Conservation (phyloP, 2,113 vertebrate genomes). For the Ursus arctos region DNA sequence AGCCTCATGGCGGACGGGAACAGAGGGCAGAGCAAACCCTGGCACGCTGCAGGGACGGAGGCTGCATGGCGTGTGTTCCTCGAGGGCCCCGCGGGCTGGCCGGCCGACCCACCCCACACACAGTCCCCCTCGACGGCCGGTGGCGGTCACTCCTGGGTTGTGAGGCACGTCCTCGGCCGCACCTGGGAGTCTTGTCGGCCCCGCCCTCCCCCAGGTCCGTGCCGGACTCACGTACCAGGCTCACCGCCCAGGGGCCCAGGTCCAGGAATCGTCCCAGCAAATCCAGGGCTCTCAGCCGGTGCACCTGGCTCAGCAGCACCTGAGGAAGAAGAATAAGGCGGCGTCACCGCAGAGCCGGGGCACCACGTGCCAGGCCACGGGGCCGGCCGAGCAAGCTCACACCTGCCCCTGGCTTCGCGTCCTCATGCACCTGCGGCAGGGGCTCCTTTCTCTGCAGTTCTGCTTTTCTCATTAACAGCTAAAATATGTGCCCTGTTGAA, state of each 20-base stretch:
- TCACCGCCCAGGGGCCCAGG: conserved; percentile 98
- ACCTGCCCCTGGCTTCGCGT: fast-evolving
- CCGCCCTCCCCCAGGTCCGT: fast-evolving
- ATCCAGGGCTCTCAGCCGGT: conserved; percentile 96
- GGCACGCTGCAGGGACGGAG: fast-evolving
- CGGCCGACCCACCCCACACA: neutral
- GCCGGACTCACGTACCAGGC: conserved; percentile 91
- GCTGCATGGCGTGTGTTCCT: too few species aligned
- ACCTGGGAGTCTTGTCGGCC: neutral
- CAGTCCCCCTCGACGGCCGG: neutral
- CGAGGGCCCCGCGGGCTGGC: neutral
- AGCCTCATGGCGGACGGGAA: neutral
- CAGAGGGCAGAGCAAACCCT: neutral
- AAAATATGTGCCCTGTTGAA: fast-evolving
- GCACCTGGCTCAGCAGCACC: conserved; percentile 99
- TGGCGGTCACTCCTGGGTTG: fast-evolving
- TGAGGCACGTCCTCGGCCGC: neutral
- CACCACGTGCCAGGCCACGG: neutral
- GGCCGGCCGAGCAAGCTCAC: fast-evolving
- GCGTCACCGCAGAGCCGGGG: neutral
- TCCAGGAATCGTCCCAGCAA: conserved; percentile 97
- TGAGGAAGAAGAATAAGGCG: conserved; percentile 79
- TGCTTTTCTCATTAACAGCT: neutral
- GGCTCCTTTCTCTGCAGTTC: neutral
- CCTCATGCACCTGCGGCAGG: fast-evolving